Percentiles rank a stretch among this genome's conserved stretches.
Conservation (phyloP, 1,140 invertebrate genomes). For the Leptinotarsa defecta region DNA sequence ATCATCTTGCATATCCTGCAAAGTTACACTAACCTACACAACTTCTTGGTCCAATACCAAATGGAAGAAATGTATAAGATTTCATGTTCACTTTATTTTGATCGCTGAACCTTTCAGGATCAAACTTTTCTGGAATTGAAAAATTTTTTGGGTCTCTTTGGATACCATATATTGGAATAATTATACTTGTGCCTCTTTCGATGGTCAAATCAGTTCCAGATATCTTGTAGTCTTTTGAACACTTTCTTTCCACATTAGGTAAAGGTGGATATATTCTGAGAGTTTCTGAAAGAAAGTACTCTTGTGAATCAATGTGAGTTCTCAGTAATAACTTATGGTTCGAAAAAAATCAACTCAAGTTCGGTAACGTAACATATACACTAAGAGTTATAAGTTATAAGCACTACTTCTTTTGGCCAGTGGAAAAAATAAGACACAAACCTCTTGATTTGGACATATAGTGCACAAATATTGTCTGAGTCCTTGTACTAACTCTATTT, state of each 20-base stretch:
- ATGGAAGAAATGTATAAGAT: constrained; percentile 60
- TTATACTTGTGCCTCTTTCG: constrained; percentile 64
- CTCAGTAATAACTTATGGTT: too few species aligned
- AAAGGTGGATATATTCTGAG: constrained; percentile 68
- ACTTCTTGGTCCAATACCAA: constrained; percentile 64
- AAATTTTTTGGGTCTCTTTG: constrained; percentile 66
- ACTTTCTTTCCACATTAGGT: constrained; percentile 61
- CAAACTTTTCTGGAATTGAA: constrained; percentile 64
- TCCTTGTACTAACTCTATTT: too few species aligned
- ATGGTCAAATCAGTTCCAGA: constrained; percentile 64
- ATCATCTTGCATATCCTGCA: too few species aligned
- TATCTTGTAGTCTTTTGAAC: constrained; percentile 62
- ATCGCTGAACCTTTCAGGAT: constrained; percentile 64
- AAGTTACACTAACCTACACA: constrained; percentile 58
- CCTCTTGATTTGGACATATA: too few species aligned
- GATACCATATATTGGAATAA: constrained; percentile 65
- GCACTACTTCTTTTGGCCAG: too few species aligned
- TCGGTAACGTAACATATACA: too few species aligned
- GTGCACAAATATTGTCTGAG: too few species aligned
- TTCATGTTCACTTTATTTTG: constrained; percentile 50
- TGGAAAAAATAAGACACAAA: too few species aligned
- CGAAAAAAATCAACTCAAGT: too few species aligned
- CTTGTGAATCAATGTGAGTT: too few species aligned
- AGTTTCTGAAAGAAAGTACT: constrained; percentile 62
- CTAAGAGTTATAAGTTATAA: too few species aligned